phyloP scores from a whole-genome alignment of 1,140 invertebrate genomes.

The Coelopa frigida region DNA sequence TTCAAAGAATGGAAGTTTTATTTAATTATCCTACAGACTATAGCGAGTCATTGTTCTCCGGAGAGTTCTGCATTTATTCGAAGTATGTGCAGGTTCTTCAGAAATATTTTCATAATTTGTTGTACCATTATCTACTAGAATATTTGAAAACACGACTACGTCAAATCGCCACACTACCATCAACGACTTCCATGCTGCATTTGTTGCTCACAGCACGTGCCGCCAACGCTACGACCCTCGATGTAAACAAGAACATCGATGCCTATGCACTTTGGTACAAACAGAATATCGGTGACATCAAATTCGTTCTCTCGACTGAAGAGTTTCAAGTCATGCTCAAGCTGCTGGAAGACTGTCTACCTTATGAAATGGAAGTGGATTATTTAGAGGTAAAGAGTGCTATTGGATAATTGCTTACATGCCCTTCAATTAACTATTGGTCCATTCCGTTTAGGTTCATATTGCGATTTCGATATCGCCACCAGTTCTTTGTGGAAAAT shows the following conservation, averaged over 20 bases:
- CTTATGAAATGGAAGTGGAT: constrained; percentile 27
- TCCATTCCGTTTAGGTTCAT: constrained; percentile 26
- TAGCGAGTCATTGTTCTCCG: constrained; percentile 15
- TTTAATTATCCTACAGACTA: constrained; percentile 29
- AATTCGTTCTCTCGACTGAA: constrained; percentile 24
- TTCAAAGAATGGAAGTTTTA: constrained; percentile 37
- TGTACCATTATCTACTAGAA: constrained; percentile 16
- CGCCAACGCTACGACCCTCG: constrained; percentile 24
- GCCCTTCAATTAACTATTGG: background rate
- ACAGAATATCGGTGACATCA: constrained; percentile 38
- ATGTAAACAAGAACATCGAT: constrained; percentile 29
- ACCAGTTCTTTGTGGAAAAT: constrained; percentile 23
- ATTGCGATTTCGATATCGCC: constrained; percentile 33
- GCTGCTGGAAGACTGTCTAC: constrained; percentile 26
- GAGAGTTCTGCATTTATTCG: constrained; percentile 21
- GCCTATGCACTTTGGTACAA: constrained; percentile 41
- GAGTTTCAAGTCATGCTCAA: constrained; percentile 25
- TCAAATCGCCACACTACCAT: constrained; percentile 21
- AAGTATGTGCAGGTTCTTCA: constrained; percentile 16
- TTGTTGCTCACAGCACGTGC: constrained; percentile 30
- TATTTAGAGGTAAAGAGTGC: constrained; percentile 31
- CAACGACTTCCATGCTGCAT: constrained; percentile 22
- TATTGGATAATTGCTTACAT: background rate
- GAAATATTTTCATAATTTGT: background rate
- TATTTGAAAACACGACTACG: constrained; percentile 26